A percentile compares a stretch with the other conserved stretches of the same genome.
phyloP scores from a whole-genome alignment of 2,888 invertebrate genomes.

The Acronicta alni region DNA sequence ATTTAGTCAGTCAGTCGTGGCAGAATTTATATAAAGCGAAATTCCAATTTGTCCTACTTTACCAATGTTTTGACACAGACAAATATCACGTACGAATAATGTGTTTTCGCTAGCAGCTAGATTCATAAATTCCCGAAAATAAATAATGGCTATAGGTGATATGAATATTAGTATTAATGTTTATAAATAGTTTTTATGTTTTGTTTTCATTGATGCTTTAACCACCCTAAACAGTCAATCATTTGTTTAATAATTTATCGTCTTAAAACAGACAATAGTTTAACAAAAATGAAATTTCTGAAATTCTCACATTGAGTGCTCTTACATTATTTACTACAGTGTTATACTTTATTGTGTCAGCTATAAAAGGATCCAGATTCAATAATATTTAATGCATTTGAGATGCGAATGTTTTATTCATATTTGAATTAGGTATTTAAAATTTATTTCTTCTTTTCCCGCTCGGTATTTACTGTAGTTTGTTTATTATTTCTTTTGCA shows the following conservation, averaged over 20 bases:
- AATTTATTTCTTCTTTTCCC: constrained; percentile 14
- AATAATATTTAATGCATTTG: constrained; percentile 38
- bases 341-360: constrained; percentile 31
- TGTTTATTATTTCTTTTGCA: background rate
- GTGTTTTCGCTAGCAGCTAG: constrained; percentile 6
- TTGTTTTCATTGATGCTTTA: no score
- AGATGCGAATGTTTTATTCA: constrained; percentile 40
- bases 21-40: constrained; percentile 11
- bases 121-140: constrained; percentile 8
- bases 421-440: constrained; percentile 26
- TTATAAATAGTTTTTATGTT: no score
- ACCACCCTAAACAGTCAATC: background rate
- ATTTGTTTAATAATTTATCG: constrained; percentile 3
- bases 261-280: constrained; percentile 3
- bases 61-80: constrained; percentile 25
- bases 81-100: constrained; percentile 10
- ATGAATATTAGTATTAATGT: no score
- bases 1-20: constrained; percentile 18
- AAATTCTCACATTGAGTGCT: constrained; percentile 22
- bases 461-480: background rate
- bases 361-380: constrained; percentile 36
- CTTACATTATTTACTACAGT: constrained; percentile 34
- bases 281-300: background rate
- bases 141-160: constrained; percentile 3
- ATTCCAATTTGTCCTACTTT: constrained; percentile 20